Evolutionary conservation across 1,140 invertebrate species (phyloP), one percentile per base, ranked within the genome.

Genomic region (Eciton burchellii): DNA sequence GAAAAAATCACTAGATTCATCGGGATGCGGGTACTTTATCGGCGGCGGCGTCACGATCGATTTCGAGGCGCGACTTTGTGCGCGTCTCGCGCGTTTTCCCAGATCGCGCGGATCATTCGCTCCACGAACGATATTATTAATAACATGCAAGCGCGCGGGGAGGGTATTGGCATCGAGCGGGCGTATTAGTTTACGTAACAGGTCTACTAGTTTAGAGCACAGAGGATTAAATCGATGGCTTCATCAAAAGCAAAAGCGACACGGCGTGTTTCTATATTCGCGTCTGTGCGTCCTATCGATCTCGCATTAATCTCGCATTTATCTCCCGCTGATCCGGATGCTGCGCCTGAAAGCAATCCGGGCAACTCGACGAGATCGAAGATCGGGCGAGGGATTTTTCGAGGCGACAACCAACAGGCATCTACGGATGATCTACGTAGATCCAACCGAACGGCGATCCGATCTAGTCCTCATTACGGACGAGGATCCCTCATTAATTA

Each of bases 401-500:
- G n/a, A n/a, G n/a, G n/a, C n/a, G n/a, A n/a, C n/a, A n/a, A n/a
- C n/a, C n/a, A n/a, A n/a, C n/a, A n/a, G n/a, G n/a, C n/a, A n/a
- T n/a, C 21, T 9, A 19, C 24, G 66, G 4, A 3, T 16, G 29
- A 54, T n/a, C 21, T 1, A 14, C 26, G 26, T 72, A n/a, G 45
- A 63, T 74, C 41, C 24, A 26, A 1, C 19, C 16, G 29, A 68
- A 56, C 1, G 21, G 6, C 35, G 35, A 77, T 52, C 19, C 49
- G 9, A n/a, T 9, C 4, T 3, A 12, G 21, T 14, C n/a, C 16
- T 43, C 11, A 35, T 54, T n/a, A 14, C n/a, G 54, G 60, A 66
- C 35, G 60, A 49, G 21, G n/a, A 70, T 57, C 43, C 74, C n/a
- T 49, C 1, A 3, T 54, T 79, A 79, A 79, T 79, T 79, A 45